phyloP scores from a whole-genome alignment of 2,113 vertebrate species.

The Anser brachyrhynchus region DNA sequence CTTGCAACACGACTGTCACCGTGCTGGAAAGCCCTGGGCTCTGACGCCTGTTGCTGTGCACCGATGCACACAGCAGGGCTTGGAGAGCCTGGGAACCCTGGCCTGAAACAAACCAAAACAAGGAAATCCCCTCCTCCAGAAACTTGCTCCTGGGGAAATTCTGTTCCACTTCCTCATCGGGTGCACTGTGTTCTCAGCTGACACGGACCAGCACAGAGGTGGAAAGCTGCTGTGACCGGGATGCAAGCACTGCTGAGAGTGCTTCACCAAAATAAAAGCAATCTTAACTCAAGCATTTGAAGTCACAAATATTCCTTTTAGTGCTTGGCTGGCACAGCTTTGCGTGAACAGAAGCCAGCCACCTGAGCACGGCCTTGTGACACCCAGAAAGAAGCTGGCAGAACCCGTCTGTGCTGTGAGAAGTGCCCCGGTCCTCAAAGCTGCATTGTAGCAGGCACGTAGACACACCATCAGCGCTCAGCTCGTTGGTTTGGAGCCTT shows the following conservation, averaged over 20 bases:
- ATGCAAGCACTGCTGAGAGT: background rate
- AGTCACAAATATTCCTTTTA: background rate
- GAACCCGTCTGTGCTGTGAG: slow-evolving; percentile 49
- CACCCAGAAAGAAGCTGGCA: slow-evolving; percentile 11
- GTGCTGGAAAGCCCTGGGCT: background rate
- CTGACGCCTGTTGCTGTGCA: background rate
- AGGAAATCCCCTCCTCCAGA: background rate
- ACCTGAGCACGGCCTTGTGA: slow-evolving; percentile 31
- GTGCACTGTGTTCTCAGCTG: background rate
- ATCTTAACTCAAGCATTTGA: background rate
- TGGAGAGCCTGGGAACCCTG: background rate
- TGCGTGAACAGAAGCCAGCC: background rate
- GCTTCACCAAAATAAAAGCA: background rate
- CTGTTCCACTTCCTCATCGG: background rate
- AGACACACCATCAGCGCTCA: background rate
- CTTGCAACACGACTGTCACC: background rate
- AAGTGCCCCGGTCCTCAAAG: background rate
- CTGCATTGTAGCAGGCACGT: background rate
- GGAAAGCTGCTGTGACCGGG: background rate
- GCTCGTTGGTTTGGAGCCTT: background rate
- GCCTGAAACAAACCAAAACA: background rate
- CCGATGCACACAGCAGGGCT: background rate
- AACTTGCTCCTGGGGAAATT: background rate
- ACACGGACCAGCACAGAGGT: fast-evolving
- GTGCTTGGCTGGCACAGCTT: background rate